These are phyloP conservation scores for Chaetophractus vellerosus DNA, from an alignment of 2,797 vertebrate genomes.

Conservation along the genomic window DNA sequence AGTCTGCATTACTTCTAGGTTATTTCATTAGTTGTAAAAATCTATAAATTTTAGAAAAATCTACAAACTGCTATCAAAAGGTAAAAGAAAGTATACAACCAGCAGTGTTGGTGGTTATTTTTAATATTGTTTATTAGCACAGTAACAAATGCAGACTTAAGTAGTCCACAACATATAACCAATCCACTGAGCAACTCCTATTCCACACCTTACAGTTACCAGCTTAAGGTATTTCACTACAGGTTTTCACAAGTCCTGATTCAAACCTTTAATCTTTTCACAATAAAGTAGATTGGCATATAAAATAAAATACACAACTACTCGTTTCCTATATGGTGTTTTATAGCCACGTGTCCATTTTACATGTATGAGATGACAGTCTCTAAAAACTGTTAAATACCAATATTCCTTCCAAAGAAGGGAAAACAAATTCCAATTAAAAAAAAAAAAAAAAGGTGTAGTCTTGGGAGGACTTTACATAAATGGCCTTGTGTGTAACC, in stretches of 20 bases:
- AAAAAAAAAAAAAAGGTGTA: conserved; percentile 82
- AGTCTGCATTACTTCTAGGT: no score
- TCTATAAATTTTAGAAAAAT: neutral
- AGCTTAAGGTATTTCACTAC: conserved; percentile 90
- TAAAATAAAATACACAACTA: conserved; percentile 84
- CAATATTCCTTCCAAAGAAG: no score
- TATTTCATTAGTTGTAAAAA: neutral
- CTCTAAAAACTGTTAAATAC: conserved; percentile 88
- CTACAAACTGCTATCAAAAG: conserved; percentile 46
- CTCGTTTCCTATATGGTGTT: conserved; percentile 86
- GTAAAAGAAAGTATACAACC: conserved; percentile 71
- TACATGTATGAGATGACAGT: conserved; percentile 88
- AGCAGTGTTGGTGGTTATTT: conserved; percentile 58
- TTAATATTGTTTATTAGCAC: conserved; percentile 75
- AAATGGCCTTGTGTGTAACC: conserved; percentile 87
- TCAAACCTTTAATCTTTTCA: conserved; percentile 89
- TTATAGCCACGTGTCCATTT: conserved; percentile 84
- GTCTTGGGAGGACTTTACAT: conserved; percentile 89
- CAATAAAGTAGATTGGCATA: conserved; percentile 85
- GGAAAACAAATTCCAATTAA: conserved; percentile 83
- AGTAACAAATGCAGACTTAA: no score
- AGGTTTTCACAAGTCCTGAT: conserved; percentile 89
- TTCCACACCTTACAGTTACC: no score
- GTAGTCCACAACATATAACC: no score
- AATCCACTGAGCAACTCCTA: no score